Conservation (phyloP, 1,140 invertebrate genomes). For the Leptinotarsa defecta region DNA sequence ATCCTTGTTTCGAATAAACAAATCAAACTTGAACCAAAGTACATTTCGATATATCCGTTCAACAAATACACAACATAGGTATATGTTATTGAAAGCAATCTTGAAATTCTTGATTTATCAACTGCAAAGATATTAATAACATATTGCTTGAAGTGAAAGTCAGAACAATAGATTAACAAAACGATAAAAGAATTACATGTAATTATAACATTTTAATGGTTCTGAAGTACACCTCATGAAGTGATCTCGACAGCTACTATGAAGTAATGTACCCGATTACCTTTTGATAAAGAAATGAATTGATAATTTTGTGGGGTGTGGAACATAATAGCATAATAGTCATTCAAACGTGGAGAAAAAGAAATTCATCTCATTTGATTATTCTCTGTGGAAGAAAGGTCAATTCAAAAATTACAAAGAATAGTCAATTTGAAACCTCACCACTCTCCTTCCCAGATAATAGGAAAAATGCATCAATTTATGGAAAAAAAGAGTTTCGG, state of each 20-base stretch:
- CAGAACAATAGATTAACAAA: constrained; percentile 19
- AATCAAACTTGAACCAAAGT: no score
- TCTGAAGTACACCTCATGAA: neutral
- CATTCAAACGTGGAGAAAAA: neutral
- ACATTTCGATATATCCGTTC: neutral
- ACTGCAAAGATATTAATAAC: constrained; percentile 14
- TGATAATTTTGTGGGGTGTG: no score
- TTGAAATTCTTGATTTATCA: constrained; percentile 11
- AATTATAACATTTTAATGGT: constrained; percentile 14
- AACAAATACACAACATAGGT: neutral
- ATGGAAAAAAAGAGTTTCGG: no score
- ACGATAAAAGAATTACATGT: constrained; percentile 10
- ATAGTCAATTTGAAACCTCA: no score
- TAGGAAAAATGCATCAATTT: no score
- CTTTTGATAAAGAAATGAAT: no score
- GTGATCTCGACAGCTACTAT: constrained; percentile 8
- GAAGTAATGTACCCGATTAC: neutral
- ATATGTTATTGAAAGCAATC: constrained; percentile 10
- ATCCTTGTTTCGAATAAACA: no score
- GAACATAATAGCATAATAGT: neutral
- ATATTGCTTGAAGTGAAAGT: constrained; percentile 17
- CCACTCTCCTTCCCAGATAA: no score
- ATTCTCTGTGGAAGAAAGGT: no score
- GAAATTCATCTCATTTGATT: no score
- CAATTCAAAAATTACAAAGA: no score